Percentiles rank a stretch among this genome's conserved stretches.
Conservation (phyloP, 2,113 vertebrate genomes). For the Microtus montanus region DNA sequence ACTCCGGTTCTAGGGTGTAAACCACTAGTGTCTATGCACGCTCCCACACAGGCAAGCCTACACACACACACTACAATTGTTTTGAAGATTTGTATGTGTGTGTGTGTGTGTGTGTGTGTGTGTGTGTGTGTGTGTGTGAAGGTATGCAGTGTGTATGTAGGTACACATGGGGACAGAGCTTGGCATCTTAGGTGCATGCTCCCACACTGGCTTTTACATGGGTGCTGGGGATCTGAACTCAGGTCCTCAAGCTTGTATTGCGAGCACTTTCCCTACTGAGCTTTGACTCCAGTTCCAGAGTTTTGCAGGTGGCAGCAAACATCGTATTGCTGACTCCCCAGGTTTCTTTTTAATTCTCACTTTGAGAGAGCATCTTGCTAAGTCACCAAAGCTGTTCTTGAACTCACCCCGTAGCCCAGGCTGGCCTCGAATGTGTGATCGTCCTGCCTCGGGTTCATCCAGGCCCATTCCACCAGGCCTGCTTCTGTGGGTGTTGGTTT, state of each 20-base stretch:
- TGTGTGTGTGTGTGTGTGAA: background rate
- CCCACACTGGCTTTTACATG: background rate
- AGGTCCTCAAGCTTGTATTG: background rate
- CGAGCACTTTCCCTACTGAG: too few species aligned
- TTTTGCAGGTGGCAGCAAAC: background rate
- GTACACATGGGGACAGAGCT: background rate
- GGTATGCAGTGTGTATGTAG: background rate
- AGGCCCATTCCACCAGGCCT: background rate
- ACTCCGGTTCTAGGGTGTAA: background rate
- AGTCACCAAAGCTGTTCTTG: background rate
- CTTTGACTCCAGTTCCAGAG: background rate
- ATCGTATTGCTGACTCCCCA: background rate
- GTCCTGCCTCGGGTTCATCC: background rate
- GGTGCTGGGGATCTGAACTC: background rate
- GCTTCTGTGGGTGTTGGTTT: background rate
- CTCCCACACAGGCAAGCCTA: background rate
- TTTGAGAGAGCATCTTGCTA: background rate
- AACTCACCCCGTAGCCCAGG: background rate
- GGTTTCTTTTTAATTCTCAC: background rate
- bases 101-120: background rate
- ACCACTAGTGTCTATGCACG: background rate
- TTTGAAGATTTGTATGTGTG: background rate
- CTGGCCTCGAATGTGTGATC: background rate
- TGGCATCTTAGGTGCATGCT: background rate
- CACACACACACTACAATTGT: background rate